Evolutionary conservation across 2,797 vertebrate species (phyloP), one percentile per base, ranked within the genome.

Genomic region (Sebastes matsubarae): DNA sequence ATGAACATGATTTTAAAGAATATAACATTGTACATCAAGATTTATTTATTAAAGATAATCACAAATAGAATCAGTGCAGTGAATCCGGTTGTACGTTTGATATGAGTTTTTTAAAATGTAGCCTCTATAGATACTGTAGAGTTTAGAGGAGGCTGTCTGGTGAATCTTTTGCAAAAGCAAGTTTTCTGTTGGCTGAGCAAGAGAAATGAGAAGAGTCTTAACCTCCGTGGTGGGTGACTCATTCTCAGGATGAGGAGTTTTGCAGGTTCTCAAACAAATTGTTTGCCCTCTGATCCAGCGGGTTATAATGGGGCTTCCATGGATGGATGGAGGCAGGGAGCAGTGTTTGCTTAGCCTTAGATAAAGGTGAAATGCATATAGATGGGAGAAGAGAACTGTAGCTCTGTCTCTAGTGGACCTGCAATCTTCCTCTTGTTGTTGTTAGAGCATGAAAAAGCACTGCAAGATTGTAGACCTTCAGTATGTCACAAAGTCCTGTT

Each of bases 221-320:
- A 67, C 72, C 64, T 50, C 36, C 2, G 30, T 1, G 32, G 54
- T 32, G 34, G 72, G 20, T 25, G 59, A 71, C 36, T 67, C 46
- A 59, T 60, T 72, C 38, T 65, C 52, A 58, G 69, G 72, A 73
- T 58, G 69, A 70, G 69, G 80, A 75, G 58, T 58, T 83, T 74
- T 73, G 58, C 29, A 67, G 64, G 27, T 69, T 70, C 24, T 82
- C 63, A 66, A 64, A 71, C 68, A 29, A 55, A 74, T 46, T 34
- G 77, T 76, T 84, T 84, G 77, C 72, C 63, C 81, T 81, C 57
- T 81, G 84, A 85, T 79, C 77, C 52, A 9, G 5, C 57, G 42
- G 9, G 57, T 72, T 32, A 61, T 38, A n/a, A 67, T 3, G 34
- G 29, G 29, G 65, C 70, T 72, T 54, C 50, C 27, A 27, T 34